Conservation (phyloP, 2,888 invertebrate species). For the Sminthurides aquaticus region DNA sequence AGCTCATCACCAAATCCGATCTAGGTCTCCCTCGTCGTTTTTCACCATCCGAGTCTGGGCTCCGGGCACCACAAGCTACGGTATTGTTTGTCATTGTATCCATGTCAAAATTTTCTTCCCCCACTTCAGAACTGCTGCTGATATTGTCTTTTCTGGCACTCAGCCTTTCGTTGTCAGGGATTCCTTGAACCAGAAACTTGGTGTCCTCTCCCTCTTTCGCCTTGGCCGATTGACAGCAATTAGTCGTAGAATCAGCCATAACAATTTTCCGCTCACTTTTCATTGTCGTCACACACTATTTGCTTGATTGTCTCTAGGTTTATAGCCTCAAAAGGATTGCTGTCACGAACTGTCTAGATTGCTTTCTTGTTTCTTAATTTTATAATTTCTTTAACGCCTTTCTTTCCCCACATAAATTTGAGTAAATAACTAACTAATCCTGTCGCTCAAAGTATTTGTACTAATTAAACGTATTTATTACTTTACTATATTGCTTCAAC, state of each 20-base stretch:
- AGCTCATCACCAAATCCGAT: slow-evolving; percentile 60
- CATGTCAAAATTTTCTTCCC: background rate
- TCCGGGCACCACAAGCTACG: slow-evolving; percentile 28
- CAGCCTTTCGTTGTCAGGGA: background rate
- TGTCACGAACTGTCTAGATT: no score
- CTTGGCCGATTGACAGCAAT: background rate
- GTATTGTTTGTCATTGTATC: background rate
- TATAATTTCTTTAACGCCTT: background rate
- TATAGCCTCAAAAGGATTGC: no score
- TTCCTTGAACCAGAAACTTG: background rate
- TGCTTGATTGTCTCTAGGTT: no score
- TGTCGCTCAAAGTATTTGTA: no score
- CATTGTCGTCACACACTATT: no score
- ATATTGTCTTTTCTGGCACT: background rate
- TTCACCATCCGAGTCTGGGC: slow-evolving; percentile 44
- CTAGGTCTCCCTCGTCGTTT: slow-evolving; percentile 61
- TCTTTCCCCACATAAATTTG: no score
- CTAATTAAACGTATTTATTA: no score
- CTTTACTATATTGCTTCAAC: no score
- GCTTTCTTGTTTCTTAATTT: background rate
- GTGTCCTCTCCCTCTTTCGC: background rate
- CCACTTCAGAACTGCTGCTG: background rate
- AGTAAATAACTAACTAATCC: no score
- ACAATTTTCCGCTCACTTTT: slow-evolving; percentile 26
- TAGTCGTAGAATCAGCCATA: slow-evolving; percentile 30